A percentile compares a stretch with the other conserved stretches of the same genome.
phyloP scores from a whole-genome alignment of 2,113 vertebrate species.

The Xiphophorus couchianus region DNA sequence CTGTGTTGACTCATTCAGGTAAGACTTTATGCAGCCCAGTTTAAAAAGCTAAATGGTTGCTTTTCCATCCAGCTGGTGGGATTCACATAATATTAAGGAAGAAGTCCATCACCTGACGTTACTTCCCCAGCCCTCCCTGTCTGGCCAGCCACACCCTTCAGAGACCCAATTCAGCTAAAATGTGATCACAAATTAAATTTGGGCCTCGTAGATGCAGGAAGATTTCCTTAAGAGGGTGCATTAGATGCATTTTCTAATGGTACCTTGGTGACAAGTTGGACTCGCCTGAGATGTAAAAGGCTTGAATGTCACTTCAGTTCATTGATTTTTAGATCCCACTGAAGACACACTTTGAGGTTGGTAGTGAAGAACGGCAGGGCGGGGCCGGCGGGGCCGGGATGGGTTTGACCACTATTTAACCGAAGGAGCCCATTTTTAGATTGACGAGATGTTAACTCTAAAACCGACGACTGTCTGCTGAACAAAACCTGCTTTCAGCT shows the following conservation, averaged over 20 bases:
- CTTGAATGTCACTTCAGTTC: conserved; percentile 72
- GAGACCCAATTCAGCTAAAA: conserved; percentile 60
- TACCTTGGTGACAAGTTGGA: conserved; percentile 48
- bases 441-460: conserved; percentile 30
- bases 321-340: conserved; percentile 71
- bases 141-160: conserved; percentile 49
- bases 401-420: conserved; percentile 49
- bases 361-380: conserved; percentile 3
- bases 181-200: conserved; percentile 46
- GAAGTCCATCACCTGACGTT: conserved; percentile 49
- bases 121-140: conserved; percentile 37
- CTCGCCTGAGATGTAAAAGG: conserved; percentile 64
- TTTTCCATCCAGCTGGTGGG: conserved; percentile 32
- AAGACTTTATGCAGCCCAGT: conserved; percentile 3
- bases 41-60: conserved; percentile 15
- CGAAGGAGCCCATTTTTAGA: conserved; percentile 49
- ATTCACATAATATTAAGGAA: conserved; percentile 53
- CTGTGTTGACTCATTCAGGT: conserved; percentile 23
- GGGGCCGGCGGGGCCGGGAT: background rate
- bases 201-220: conserved; percentile 32
- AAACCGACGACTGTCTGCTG: conserved; percentile 45
- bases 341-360: conserved; percentile 49
- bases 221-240: conserved; percentile 45
- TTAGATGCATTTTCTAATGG: conserved; percentile 41
- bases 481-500: conserved; percentile 35